Conservation (phyloP, 2,888 invertebrate species). For the Drosophila atripex region DNA sequence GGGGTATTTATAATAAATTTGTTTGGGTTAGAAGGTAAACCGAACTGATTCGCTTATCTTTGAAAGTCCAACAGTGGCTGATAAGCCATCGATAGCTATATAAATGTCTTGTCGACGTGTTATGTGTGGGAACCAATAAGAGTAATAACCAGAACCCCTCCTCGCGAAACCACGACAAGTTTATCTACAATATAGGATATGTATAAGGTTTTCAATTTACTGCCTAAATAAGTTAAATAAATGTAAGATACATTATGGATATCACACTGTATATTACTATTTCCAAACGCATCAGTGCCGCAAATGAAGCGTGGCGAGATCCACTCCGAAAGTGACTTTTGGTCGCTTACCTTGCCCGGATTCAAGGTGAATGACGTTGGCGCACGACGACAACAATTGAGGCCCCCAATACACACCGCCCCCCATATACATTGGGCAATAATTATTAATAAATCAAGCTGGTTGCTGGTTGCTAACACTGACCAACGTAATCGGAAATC, state of each 20-base stretch:
- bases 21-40: conserved; percentile 22
- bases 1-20: background rate
- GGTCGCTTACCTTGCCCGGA: conserved; percentile 53
- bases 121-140: conserved; percentile 4
- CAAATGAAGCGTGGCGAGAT: conserved; percentile 43
- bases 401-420: conserved; percentile 24
- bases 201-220: too few relatives aligned
- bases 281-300: conserved; percentile 11
- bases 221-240: too few relatives aligned
- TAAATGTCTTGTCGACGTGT: conserved; percentile 41
- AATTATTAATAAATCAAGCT: conserved; percentile 75
- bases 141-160: background rate
- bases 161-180: background rate
- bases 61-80: conserved; percentile 40
- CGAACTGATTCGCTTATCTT: conserved; percentile 43
- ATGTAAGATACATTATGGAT: too few relatives aligned
- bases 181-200: background rate
- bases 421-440: conserved; percentile 23
- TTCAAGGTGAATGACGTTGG: conserved; percentile 73
- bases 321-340: conserved; percentile 54
- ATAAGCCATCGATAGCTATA: conserved; percentile 44
- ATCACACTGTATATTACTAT: background rate
- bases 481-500: conserved; percentile 22
- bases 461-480: background rate
- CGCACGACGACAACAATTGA: conserved; percentile 52